Conservation (phyloP, 2,888 invertebrate genomes). For the Troilus luridus region DNA sequence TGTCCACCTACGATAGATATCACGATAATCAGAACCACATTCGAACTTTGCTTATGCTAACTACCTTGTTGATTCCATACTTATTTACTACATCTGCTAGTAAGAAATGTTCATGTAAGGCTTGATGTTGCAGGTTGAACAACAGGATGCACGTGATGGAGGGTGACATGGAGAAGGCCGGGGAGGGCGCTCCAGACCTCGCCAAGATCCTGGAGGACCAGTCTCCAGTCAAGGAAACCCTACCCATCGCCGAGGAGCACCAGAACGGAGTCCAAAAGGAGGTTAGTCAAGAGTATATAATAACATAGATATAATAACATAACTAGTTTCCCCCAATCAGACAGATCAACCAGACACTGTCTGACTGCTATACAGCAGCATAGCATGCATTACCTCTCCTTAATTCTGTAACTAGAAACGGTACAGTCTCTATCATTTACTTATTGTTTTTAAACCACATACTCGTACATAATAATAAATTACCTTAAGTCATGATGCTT, state of each 20-base stretch:
- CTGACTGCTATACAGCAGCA: no score
- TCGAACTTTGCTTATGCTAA: no score
- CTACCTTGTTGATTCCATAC: no score
- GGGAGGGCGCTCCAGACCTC: conserved; percentile 62
- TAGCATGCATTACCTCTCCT: neutral
- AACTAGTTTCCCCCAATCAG: no score
- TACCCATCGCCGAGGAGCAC: neutral
- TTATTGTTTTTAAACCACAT: neutral
- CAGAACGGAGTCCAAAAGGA: neutral
- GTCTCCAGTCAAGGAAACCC: neutral
- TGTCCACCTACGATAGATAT: no score
- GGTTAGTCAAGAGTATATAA: neutral
- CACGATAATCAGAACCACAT: no score
- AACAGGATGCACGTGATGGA: conserved; percentile 77
- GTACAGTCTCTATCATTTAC: no score
- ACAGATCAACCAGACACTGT: no score
- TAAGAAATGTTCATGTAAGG: neutral
- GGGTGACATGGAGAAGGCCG: conserved; percentile 69
- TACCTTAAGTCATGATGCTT: no score
- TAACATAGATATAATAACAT: no score
- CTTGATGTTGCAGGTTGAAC: conserved; percentile 71
- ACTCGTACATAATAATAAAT: no score
- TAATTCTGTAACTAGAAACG: neutral
- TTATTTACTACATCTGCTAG: neutral
- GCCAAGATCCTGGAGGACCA: conserved; percentile 41